Percentiles rank a stretch among this genome's conserved stretches.
phyloP scores from a whole-genome alignment of 2,888 invertebrate species.

The Uloborus plumipes region DNA sequence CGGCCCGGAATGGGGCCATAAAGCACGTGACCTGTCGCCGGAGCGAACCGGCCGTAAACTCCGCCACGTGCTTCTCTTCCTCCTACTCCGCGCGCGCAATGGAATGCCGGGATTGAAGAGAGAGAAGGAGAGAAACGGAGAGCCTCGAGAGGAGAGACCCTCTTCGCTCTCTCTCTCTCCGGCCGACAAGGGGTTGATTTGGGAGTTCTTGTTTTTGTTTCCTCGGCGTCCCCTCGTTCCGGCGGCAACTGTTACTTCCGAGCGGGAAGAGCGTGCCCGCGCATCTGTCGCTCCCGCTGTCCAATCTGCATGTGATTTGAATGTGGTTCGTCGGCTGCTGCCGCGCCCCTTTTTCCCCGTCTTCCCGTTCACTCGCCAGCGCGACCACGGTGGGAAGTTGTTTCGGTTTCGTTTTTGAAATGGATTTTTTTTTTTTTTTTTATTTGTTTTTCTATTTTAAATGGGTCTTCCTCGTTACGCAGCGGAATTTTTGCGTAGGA shows the following conservation, averaged over 20 bases:
- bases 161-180: constrained; percentile 8
- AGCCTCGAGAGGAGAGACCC: not conserved
- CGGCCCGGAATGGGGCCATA: constrained; percentile 61
- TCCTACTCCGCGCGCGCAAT: constrained; percentile 27
- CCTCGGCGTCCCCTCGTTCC: constrained; percentile 12
- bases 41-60: constrained; percentile 53
- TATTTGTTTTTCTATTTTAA: too few species aligned
- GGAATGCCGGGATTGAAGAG: constrained; percentile 59
- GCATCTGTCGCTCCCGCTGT: not conserved
- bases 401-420: too few species aligned
- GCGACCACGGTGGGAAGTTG: too few species aligned
- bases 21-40: constrained; percentile 64
- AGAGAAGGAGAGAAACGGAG: not conserved
- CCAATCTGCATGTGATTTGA: constrained; percentile 11
- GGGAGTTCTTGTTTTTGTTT: constrained; percentile 26
- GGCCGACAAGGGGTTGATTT: constrained; percentile 40
- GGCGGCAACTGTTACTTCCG: constrained; percentile 36
- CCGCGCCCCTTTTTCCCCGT: not conserved
- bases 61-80: constrained; percentile 48
- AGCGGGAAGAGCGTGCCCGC: not conserved
- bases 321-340: not conserved
- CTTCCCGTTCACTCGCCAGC: not conserved
- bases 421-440: too few species aligned
- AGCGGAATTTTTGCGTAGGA: too few species aligned
- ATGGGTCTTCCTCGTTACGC: too few species aligned